Percentiles rank a stretch among this genome's conserved stretches.
phyloP scores from a whole-genome alignment of 1,140 invertebrate species.

The Drosophila lini region DNA sequence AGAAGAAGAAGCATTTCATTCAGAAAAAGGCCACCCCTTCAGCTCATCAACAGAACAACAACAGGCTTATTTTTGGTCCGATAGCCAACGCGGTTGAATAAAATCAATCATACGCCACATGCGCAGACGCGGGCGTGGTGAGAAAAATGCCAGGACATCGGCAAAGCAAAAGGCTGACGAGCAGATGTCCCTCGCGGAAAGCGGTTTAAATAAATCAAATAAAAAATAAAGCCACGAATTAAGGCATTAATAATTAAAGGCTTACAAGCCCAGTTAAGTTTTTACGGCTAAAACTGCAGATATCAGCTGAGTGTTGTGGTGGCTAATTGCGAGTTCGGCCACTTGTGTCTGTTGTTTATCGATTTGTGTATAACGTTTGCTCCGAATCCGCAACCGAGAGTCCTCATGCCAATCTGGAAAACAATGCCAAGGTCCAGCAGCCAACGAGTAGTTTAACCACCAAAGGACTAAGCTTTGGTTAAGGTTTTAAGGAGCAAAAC shows the following conservation, averaged over 20 bases:
- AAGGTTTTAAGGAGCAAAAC: not conserved
- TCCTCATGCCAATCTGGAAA: constrained; percentile 22
- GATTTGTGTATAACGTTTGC: constrained; percentile 51
- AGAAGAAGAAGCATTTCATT: constrained; percentile 27
- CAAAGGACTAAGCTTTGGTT: constrained; percentile 1
- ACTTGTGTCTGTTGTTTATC: constrained; percentile 67
- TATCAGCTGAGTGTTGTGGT: not conserved
- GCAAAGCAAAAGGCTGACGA: constrained; percentile 21
- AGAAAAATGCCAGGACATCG: constrained; percentile 44
- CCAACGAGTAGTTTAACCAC: constrained; percentile 24
- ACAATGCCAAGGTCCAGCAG: constrained; percentile 29
- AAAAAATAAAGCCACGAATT: constrained; percentile 5
- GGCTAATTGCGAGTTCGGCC: constrained; percentile 33
- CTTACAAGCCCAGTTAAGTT: not conserved
- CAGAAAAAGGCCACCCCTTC: not conserved
- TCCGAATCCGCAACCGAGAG: constrained; percentile 36
- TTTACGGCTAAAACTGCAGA: not conserved
- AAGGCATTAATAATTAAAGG: constrained; percentile 10
- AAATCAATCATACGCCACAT: constrained; percentile 77
- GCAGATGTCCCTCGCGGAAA: constrained; percentile 25
- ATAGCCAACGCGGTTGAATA: constrained; percentile 10
- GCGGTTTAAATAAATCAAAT: constrained; percentile 19
- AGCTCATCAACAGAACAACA: constrained; percentile 20
- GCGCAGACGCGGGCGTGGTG: constrained; percentile 55
- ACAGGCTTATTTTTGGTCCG: constrained; percentile 26